Evolutionary conservation across 2,113 vertebrate genomes (phyloP).

Genomic region (Apistogramma diplotaenia): DNA sequence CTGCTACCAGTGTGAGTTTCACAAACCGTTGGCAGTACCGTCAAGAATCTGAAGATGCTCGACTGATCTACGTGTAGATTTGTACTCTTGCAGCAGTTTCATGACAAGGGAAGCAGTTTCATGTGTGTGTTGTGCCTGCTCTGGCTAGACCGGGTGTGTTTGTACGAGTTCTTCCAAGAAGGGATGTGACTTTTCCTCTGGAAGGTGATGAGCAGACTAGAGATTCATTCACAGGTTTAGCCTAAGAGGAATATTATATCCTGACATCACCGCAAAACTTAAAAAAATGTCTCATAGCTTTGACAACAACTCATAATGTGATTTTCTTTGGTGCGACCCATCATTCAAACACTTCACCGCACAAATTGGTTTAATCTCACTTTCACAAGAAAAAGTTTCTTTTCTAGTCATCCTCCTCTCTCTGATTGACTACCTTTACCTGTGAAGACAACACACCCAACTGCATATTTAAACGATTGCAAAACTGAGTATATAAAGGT

Average conservation of each 20-base stretch:
- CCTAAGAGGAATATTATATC: background rate
- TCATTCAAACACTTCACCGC: background rate
- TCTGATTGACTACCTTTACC: slow-evolving; percentile 26
- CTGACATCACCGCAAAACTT: background rate
- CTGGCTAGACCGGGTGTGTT: background rate
- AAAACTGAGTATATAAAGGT: background rate
- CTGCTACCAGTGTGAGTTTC: background rate
- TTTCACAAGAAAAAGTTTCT: slow-evolving; percentile 8
- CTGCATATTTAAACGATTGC: background rate
- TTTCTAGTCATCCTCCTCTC: slow-evolving; percentile 10
- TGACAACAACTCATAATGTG: background rate
- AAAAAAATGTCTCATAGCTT: background rate
- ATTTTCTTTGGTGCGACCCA: background rate
- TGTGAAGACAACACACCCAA: background rate
- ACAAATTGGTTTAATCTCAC: slow-evolving; percentile 5
- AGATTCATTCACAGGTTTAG: background rate
- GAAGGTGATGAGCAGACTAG: background rate
- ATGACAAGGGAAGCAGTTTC: background rate
- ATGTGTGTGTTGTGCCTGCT: background rate
- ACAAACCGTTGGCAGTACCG: background rate
- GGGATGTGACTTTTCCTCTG: background rate
- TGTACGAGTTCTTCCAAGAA: background rate
- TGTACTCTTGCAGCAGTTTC: background rate
- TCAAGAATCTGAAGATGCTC: background rate
- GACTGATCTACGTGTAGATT: background rate